Evolutionary conservation across 2,113 vertebrate species (phyloP).

Genomic region (Barnardius zonarius): DNA sequence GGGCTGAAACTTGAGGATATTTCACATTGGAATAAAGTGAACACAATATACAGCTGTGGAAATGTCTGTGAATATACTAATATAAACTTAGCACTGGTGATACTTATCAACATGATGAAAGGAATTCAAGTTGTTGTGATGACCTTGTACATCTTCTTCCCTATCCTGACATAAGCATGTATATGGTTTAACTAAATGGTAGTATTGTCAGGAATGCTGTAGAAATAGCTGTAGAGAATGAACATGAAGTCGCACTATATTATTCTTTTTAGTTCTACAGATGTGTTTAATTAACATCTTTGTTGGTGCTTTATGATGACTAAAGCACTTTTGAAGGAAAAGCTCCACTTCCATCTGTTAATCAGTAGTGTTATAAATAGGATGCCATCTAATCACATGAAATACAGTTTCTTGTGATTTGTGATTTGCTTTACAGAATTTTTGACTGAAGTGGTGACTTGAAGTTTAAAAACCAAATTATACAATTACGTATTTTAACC

Average conservation of each 20-base stretch:
- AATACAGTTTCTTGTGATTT: not conserved
- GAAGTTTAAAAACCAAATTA: not conserved
- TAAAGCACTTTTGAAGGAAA: conserved; percentile 9
- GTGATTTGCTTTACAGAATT: conserved; percentile 22
- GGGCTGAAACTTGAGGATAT: not conserved
- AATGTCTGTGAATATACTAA: not conserved
- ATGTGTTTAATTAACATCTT: conserved; percentile 6
- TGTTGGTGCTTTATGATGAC: not conserved
- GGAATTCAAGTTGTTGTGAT: not conserved
- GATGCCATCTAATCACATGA: not conserved
- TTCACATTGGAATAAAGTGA: not conserved
- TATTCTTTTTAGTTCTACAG: not conserved
- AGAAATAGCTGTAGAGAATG: not conserved
- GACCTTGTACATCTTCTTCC: not conserved
- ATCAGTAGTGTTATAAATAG: conserved; percentile 24
- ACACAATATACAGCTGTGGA: not conserved
- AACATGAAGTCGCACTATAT: not conserved
- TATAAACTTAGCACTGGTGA: not conserved
- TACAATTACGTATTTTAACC: not conserved
- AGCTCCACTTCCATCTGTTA: conserved; percentile 24
- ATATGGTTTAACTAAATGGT: not conserved
- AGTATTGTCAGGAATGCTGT: not conserved
- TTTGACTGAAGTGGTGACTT: conserved; percentile 15
- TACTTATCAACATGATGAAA: not conserved
- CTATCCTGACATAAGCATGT: rapidly evolving